Evolutionary conservation across 2,888 invertebrate species (phyloP), one percentile per base, ranked within the genome.

Genomic region (Cataglyphis altisquamis): DNA sequence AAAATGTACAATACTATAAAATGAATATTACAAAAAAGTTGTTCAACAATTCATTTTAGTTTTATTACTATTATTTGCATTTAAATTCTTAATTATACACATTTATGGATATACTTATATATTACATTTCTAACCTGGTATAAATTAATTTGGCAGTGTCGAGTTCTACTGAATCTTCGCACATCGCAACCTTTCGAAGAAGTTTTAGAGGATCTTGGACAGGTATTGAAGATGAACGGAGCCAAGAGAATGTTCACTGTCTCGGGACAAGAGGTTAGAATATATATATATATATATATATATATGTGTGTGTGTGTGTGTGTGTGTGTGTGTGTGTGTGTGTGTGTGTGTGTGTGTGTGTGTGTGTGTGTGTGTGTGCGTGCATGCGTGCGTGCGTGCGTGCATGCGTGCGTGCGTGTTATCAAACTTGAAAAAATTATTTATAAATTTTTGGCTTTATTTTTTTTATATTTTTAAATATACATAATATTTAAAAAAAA

Each of bases 121-220:
- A 32, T 9, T 1, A 52, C 29, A 41, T 9, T 32, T 57, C 3
- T 57, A 57, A 67, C 18, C 8, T 66, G 21, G n/a, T 52, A 3
- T 74, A 45, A 45, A 12, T 9, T 73, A 29, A 73, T 18, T 41
- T 93, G 94, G 10, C 95, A 98, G 98, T 98, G 98, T 94, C 97
- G 98, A 86, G 98, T 99, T 70, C 95, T 99, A 89, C 95, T 99
- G 86, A 99, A 99, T 94, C 96, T 99, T 91, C 97, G 98, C 87
- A 99, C 99, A 25, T 97, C 98, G 45, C 98, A 99, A 93, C 98
- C 98, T 0, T 99, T 98, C 94, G 99, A 99, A 95, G 98, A 99
- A 94, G 98, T 99, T 48, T 95, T 99, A 82, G 97, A 97, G 94
- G 99, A 99, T 95, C 96, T 99, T 92, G 98, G 98, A 66, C 98